phyloP scores from a whole-genome alignment of 2,797 vertebrate species.

The Lindbergichthys nudifrons region DNA sequence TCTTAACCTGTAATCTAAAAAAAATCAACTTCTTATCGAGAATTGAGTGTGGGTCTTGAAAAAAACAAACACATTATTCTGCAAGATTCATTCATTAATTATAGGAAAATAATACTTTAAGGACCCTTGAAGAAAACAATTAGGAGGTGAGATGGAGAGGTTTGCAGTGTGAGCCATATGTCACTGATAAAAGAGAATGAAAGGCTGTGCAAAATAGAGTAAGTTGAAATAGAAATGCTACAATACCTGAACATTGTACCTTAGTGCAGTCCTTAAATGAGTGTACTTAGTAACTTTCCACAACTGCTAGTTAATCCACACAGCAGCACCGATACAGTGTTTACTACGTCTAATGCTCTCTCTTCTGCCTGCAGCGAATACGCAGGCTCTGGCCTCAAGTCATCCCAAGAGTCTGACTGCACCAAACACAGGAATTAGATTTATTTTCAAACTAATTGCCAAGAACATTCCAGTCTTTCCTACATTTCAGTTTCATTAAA shows the following conservation, averaged over 20 bases:
- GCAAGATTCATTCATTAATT: not conserved
- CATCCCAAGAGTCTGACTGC: slow-evolving; percentile 11
- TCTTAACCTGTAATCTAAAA: not conserved
- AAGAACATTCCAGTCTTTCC: not conserved
- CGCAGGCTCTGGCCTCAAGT: slow-evolving; percentile 5
- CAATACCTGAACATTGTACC: not conserved
- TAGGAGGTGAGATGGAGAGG: not conserved
- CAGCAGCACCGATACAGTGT: slow-evolving; percentile 2
- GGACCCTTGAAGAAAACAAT: not conserved
- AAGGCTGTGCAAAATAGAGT: too few relatives aligned
- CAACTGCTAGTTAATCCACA: not conserved
- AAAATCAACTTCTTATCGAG: not conserved
- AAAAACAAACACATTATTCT: not conserved
- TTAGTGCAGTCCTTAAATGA: not conserved
- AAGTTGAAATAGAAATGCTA: not conserved
- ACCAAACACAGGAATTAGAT: not conserved
- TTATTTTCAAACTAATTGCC: not conserved
- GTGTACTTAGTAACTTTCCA: not conserved
- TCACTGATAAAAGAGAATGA: not conserved
- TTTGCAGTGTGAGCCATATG: not conserved
- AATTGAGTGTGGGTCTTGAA: not conserved
- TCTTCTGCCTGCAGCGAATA: slow-evolving; percentile 20
- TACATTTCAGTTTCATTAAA: not conserved
- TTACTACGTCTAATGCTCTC: not conserved
- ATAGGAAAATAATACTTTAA: not conserved